Evolutionary conservation across 2,797 vertebrate species (phyloP), one percentile per base, ranked within the genome.

Genomic region (Mus minutoides): DNA sequence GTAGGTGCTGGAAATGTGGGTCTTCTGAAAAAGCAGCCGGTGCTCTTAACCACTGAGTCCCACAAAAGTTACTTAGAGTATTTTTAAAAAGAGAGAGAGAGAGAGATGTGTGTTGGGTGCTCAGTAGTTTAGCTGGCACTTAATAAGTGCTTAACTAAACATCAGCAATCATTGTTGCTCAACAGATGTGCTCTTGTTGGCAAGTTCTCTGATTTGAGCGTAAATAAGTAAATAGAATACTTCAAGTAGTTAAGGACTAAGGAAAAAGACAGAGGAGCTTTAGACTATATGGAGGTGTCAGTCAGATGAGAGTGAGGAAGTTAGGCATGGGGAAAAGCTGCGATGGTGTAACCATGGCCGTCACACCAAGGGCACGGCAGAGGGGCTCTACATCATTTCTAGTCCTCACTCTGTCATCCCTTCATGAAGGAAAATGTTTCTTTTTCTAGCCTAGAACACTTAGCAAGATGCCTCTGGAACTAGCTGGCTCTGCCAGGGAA

Each of bases 401-500:
- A 90, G 75, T 6, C 0, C 78, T 96, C 73, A 43, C 29, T 79
- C 75, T 90, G 49, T 40, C 56, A 67, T 6, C 71, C 46, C 90
- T 96, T 96, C 22, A 3, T 83, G 80, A 88, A 40, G 85, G 26
- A 77, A 83, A 90, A 83, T 31, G 24, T 90, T 91, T 76, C 77
- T 86, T 77, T 90, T 90, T 75, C 90, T 92, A 79, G 79, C 92
- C 91, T 92, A 91, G 73, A 90, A 93, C 0, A 1, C 78, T 78
- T 73, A 82, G 96, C 84, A 91, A 96, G 75, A 91, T 73, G 62
- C 83, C 90, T 86, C 56, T 84, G 78, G 88, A 95, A 76, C 34
- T 40, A 54, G 89, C 91, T 49, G 71, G 90, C 91, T 22, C 71
- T 90, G 91, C 89, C 96, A 91, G 88, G 31, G 60, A 91, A 79